Evolutionary conservation across 2,888 invertebrate species (phyloP).

Genomic region (Gnatocerus cornutus): DNA sequence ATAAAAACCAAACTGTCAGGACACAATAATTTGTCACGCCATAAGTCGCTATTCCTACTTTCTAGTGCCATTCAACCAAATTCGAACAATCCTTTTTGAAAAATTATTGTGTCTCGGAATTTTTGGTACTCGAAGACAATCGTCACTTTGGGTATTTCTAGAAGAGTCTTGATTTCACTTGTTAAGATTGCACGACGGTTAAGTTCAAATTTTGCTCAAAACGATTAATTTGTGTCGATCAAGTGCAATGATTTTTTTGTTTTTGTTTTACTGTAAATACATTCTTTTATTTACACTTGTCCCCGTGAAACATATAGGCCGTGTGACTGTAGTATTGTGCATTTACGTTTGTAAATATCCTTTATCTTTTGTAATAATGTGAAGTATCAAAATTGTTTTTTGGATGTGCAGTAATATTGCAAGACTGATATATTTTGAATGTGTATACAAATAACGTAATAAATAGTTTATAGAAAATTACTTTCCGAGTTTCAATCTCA

Average conservation of each 20-base stretch:
- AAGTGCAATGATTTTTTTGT: slow-evolving; percentile 55
- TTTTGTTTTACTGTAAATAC: slow-evolving; percentile 48
- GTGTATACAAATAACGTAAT: slow-evolving; percentile 66
- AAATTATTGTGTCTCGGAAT: slow-evolving; percentile 31
- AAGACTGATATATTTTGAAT: slow-evolving; percentile 72
- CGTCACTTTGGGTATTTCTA: slow-evolving; percentile 47
- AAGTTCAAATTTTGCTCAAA: slow-evolving; percentile 59
- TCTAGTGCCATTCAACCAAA: slow-evolving; percentile 38
- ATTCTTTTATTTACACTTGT: slow-evolving; percentile 47
- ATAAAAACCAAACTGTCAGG: slow-evolving; percentile 43
- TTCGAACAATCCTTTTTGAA: slow-evolving; percentile 12
- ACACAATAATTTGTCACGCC: slow-evolving; percentile 51
- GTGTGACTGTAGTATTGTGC: slow-evolving; percentile 71
- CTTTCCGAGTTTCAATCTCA: too few relatives aligned
- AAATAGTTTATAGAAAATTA: slow-evolving; percentile 63
- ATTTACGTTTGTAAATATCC: slow-evolving; percentile 66
- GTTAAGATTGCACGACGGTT: slow-evolving; percentile 60
- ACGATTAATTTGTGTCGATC: slow-evolving; percentile 37
- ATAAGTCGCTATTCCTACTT: slow-evolving; percentile 32
- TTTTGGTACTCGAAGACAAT: slow-evolving; percentile 57
- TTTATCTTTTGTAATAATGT: slow-evolving; percentile 56
- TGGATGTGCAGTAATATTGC: slow-evolving; percentile 66
- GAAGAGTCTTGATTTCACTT: slow-evolving; percentile 53
- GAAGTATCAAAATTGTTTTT: slow-evolving; percentile 49
- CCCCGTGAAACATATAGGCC: slow-evolving; percentile 64